Conservation (phyloP, 2,888 invertebrate genomes). For the Caenorhabditis becei region DNA sequence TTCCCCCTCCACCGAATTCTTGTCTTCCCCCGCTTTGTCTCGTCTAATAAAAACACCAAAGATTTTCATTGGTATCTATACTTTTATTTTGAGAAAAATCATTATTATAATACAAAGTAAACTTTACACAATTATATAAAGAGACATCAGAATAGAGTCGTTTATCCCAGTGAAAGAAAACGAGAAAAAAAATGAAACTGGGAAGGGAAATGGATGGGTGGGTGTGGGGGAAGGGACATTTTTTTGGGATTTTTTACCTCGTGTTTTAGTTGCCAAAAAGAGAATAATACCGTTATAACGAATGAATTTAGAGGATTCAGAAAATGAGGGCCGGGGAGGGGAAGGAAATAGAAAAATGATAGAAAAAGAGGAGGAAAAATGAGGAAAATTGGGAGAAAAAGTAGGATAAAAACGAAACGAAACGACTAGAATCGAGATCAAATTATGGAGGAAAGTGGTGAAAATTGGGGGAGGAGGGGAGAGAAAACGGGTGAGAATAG, state of each 20-base stretch:
- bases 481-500: slow-evolving; percentile 23
- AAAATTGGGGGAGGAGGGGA: background rate
- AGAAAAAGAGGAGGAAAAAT: background rate
- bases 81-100: slow-evolving; percentile 5
- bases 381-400: background rate
- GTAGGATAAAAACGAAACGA: slow-evolving; percentile 1
- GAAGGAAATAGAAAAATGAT: background rate
- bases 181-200: background rate
- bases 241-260: slow-evolving; percentile 41
- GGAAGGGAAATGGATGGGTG: background rate
- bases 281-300: slow-evolving; percentile 26
- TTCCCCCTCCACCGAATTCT: background rate
- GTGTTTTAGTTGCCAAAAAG: slow-evolving; percentile 34
- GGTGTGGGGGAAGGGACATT: background rate
- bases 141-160: slow-evolving; percentile 6
- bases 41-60: slow-evolving; percentile 1
- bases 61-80: background rate
- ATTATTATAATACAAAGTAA: slow-evolving; percentile 44
- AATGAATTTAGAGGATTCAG: slow-evolving; percentile 26
- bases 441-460: background rate
- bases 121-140: slow-evolving; percentile 31
- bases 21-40: background rate
- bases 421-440: slow-evolving; percentile 28
- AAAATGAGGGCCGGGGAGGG: too few species aligned
- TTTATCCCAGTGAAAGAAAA: background rate